Evolutionary conservation across 37 sponge, comb jelly and placozoan genomes (phyloP).

Genomic region (Crambe crambe): DNA sequence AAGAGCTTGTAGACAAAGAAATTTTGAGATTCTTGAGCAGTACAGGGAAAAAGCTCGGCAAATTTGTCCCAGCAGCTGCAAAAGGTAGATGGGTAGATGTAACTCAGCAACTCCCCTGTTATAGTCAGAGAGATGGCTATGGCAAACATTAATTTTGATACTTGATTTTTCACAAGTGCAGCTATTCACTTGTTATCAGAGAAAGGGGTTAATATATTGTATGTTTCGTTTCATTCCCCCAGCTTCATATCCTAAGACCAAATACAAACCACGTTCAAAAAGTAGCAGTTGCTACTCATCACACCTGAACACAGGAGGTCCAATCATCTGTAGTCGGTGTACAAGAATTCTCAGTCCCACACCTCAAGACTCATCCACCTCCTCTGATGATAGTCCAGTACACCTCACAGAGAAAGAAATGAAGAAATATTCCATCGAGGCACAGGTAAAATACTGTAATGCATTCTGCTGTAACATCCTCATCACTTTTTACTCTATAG

Average conservation of each 20-base stretch:
- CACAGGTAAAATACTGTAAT: too few species aligned
- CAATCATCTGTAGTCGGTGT: background rate
- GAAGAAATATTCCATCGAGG: background rate
- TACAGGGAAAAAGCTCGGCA: slow-evolving; percentile 12
- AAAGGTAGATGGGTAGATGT: background rate
- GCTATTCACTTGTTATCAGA: too few species aligned
- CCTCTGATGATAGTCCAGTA: background rate
- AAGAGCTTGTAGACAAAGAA: slow-evolving; percentile 30
- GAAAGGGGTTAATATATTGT: too few species aligned
- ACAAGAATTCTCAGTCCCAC: slow-evolving; percentile 4
- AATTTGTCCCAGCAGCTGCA: background rate
- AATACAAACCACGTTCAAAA: background rate
- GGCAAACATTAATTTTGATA: too few species aligned
- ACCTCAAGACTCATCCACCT: slow-evolving; percentile 2
- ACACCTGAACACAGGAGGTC: too few species aligned
- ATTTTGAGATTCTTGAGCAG: slow-evolving; percentile 15
- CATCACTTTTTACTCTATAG: background rate
- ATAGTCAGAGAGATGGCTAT: too few species aligned
- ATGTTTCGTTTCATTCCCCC: too few species aligned
- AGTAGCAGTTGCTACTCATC: too few species aligned
- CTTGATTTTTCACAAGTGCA: too few species aligned
- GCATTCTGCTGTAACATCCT: background rate
- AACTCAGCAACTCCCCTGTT: too few species aligned
- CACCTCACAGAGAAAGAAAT: background rate
- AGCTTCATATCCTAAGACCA: too few species aligned